Base-by-base conservation (phyloP, 1,140 invertebrate genomes). In the Ericerus pela region DNA sequence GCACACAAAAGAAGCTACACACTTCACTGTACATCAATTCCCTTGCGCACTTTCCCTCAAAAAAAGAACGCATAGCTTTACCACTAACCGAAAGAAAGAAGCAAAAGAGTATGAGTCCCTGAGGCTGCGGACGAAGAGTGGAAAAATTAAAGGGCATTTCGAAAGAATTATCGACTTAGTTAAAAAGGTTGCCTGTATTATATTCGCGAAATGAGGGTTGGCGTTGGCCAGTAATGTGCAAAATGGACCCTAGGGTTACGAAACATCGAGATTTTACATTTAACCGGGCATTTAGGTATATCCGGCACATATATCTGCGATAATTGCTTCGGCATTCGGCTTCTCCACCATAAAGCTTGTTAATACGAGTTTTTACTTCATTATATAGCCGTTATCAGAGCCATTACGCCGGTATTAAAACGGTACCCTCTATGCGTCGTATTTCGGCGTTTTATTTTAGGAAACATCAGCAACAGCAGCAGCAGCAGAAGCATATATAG, bases 261-360 rank as follows among this genome's bases (percentile, higher is more conserved):
- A 20, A 8, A n/a, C 41, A 18, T 41, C 37, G 16, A 47, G 41
- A 47, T 24, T 47, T 47, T 47, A 47, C 26, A 47, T 47, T n/a
- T 47, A 47, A 47, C 41, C 41, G 26, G 41, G 41, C 41, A 24
- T 47, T n/a, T 47, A 47, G 41, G 41, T 47, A 47, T 47, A 47
- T 47, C 41, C 26, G 20, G 41, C 41, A 24, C 41, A 47, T 47
- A 47, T 47, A 47, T 47, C 41, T 47, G 20, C 41, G 20, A 47
- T 47, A 47, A 47, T 47, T 47, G 41, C 41, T 47, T 47, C 41
- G 41, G n/a, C n/a, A n/a, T n/a, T 47, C 26, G 20, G 41, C 41
- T 47, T 47, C 41, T 47, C n/a, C n/a, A n/a, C n/a, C n/a, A n/a
- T n/a, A 47, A 47, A 47, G 41, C 41, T 47, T 47, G 41, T 47